Evolutionary conservation across 2,888 invertebrate species (phyloP).

Genomic region (Orthosia incerta): DNA sequence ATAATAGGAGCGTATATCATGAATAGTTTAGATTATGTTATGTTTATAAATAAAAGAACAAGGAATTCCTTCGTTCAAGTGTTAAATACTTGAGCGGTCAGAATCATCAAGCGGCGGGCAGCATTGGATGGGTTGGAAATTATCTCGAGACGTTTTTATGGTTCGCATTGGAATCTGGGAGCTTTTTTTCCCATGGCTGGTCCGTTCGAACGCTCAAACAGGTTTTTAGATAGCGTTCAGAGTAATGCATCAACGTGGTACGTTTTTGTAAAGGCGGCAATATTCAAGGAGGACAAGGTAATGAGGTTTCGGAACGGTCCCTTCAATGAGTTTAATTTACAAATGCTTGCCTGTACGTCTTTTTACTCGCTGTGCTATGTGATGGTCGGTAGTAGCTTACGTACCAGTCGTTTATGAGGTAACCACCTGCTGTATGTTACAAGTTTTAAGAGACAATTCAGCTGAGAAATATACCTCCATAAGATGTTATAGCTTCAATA

Average conservation of each 20-base stretch:
- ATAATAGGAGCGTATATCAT: conserved; percentile 52
- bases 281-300: conserved; percentile 85
- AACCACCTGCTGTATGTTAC: neutral
- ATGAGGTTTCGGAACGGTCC: conserved; percentile 84
- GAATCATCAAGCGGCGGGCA: conserved; percentile 76
- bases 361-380: conserved; percentile 39
- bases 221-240: conserved; percentile 90
- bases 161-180: conserved; percentile 89
- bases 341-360: conserved; percentile 54
- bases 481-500: conserved; percentile 21
- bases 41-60: conserved; percentile 67
- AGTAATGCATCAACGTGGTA: conserved; percentile 89
- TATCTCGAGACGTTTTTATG: conserved; percentile 90
- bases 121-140: conserved; percentile 86
- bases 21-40: conserved; percentile 58
- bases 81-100: conserved; percentile 83
- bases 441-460: conserved; percentile 2
- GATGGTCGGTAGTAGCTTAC: conserved; percentile 46
- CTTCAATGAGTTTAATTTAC: conserved; percentile 82
- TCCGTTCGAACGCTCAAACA: conserved; percentile 87
- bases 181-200: conserved; percentile 87
- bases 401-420: conserved; percentile 16
- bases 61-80: conserved; percentile 78
- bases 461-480: conserved; percentile 19
- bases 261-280: conserved; percentile 88